A percentile compares a stretch with the other conserved stretches of the same genome.
Conservation (phyloP, 2,797 vertebrate genomes). For the Myotis planiceps region DNA sequence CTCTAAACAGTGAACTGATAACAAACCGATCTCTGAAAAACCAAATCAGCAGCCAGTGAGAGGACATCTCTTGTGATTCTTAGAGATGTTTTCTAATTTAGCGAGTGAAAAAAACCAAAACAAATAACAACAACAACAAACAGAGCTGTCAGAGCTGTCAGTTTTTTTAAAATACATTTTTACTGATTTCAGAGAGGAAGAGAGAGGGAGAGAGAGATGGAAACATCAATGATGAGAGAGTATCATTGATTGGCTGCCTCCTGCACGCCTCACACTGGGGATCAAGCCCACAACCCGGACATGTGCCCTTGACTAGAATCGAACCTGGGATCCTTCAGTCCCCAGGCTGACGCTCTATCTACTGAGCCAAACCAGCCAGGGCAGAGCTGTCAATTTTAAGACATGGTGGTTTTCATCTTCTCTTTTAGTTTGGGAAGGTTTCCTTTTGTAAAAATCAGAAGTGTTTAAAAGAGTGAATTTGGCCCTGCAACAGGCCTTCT, state of each 20-base stretch:
- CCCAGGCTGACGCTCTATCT: too few relatives aligned
- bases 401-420: background rate
- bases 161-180: background rate
- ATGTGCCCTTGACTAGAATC: too few relatives aligned
- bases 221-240: too few relatives aligned
- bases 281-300: too few relatives aligned
- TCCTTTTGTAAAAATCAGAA: constrained; percentile 68
- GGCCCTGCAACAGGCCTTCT: background rate
- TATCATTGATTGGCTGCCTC: too few relatives aligned
- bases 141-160: background rate
- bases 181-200: too few relatives aligned
- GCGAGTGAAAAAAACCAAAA: background rate
- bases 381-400: background rate
- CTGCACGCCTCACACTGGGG: too few relatives aligned
- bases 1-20: constrained; percentile 15
- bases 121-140: too few relatives aligned
- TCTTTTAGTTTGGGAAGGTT: constrained; percentile 32
- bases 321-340: too few relatives aligned
- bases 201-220: too few relatives aligned
- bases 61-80: background rate
- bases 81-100: background rate
- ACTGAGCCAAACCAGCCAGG: too few relatives aligned
- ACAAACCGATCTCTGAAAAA: constrained; percentile 10
- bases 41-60: background rate
- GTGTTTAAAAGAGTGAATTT: constrained; percentile 13